Conservation (phyloP, 2,888 invertebrate species). For the Polyploca ridens region DNA sequence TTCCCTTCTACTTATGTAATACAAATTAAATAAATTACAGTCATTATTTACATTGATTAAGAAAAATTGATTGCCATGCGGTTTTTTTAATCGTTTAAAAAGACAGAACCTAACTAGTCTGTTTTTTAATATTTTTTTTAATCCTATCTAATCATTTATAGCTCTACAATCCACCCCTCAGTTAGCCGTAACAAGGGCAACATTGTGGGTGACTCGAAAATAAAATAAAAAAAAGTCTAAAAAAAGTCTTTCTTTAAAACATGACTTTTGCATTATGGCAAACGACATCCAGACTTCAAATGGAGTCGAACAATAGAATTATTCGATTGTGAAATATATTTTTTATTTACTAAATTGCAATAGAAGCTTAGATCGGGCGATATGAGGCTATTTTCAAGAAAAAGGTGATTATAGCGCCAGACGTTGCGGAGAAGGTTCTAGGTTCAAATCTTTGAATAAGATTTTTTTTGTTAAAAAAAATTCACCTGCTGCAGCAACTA, state of each 20-base stretch:
- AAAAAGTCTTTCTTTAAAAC: slow-evolving; percentile 61
- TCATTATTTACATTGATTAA: too few relatives aligned
- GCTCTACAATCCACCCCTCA: slow-evolving; percentile 59
- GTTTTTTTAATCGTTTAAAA: too few relatives aligned
- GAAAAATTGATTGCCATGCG: too few relatives aligned
- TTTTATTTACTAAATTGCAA: background rate
- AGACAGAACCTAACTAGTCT: background rate
- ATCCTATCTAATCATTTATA: slow-evolving; percentile 25
- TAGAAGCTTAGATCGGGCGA: background rate
- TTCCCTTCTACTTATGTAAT: too few relatives aligned
- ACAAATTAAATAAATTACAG: too few relatives aligned
- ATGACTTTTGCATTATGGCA: slow-evolving; percentile 75
- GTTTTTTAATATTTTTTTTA: background rate
- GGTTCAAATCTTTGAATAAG: background rate
- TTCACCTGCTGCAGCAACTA: too few relatives aligned
- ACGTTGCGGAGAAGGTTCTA: background rate
- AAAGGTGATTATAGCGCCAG: too few relatives aligned
- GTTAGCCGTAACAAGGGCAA: slow-evolving; percentile 58
- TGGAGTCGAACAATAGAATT: slow-evolving; percentile 41
- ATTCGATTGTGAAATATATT: slow-evolving; percentile 29
- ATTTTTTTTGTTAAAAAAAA: too few relatives aligned
- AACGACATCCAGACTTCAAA: slow-evolving; percentile 40
- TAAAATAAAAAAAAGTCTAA: slow-evolving; percentile 61
- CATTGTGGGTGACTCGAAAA: slow-evolving; percentile 77
- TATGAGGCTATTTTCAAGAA: background rate